Evolutionary conservation across 2,888 invertebrate genomes (phyloP).

Genomic region (Leptinotarsa juncta): DNA sequence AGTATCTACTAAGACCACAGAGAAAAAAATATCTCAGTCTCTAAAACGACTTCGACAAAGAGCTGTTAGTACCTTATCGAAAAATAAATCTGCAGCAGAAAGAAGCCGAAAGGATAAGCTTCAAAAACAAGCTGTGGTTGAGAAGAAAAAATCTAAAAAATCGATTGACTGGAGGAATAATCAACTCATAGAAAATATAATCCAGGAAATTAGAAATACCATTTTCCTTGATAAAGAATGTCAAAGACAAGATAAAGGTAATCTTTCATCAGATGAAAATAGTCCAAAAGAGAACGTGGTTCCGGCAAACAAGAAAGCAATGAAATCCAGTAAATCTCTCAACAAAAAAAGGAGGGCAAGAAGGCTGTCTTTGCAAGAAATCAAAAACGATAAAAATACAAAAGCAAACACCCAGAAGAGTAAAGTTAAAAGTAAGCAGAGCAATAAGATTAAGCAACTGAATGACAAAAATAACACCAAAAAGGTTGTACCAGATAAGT

Average conservation of each 20-base stretch:
- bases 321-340: neutral
- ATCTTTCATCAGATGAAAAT: neutral
- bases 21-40: conserved; percentile 1
- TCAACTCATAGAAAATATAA: conserved; percentile 35
- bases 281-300: neutral
- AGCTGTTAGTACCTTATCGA: neutral
- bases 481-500: neutral
- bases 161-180: conserved; percentile 28
- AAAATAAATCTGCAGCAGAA: neutral
- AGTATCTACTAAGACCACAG: neutral
- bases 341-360: neutral
- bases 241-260: neutral
- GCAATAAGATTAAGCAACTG: too few species aligned
- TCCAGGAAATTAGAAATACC: conserved; percentile 34
- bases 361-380: conserved; percentile 4
- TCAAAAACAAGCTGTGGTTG: conserved; percentile 19
- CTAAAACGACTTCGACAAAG: neutral
- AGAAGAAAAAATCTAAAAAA: conserved; percentile 17
- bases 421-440: neutral
- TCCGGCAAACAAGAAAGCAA: neutral
- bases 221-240: conserved; percentile 23
- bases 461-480: neutral
- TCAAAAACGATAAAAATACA: conserved; percentile 2
- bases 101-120: conserved; percentile 5
- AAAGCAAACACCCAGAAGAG: neutral